Evolutionary conservation across 2,888 invertebrate species (phyloP).

Genomic region (Trichopria drosophilae): DNA sequence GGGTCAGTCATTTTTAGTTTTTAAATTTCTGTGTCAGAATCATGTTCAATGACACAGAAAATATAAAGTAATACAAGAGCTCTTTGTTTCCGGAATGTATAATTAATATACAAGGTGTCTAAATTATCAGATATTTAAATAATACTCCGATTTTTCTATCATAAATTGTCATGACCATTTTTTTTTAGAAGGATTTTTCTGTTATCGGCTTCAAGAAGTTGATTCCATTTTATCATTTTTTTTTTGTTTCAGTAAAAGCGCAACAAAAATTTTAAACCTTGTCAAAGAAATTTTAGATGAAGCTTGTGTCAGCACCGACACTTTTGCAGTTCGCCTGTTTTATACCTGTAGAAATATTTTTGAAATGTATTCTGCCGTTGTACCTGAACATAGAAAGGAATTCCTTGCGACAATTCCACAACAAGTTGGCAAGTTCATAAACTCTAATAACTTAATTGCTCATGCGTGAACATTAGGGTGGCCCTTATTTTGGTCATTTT

Average conservation of each 20-base stretch:
- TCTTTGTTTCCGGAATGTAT: no score
- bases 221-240: conserved; percentile 48
- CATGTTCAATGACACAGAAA: no score
- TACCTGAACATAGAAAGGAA: conserved; percentile 79
- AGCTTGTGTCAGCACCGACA: conserved; percentile 65
- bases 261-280: conserved; percentile 67
- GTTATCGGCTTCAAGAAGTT: conserved; percentile 43
- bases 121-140: no score
- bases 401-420: conserved; percentile 83
- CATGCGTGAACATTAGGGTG: no score
- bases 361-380: conserved; percentile 75
- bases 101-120: no score
- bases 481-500: no score
- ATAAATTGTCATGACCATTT: conserved; percentile 3
- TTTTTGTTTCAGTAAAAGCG: conserved; percentile 62
- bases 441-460: no score
- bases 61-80: no score
- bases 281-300: conserved; percentile 70
- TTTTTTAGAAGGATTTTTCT: neutral
- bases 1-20: no score
- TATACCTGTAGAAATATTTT: conserved; percentile 74
- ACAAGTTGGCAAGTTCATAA: conserved; percentile 72
- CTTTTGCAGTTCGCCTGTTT: conserved; percentile 69
- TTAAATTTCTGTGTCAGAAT: no score
- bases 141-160: no score